Conservation (phyloP, 2,113 vertebrate species). For the Sinocyclocheilus anophthalmus region DNA sequence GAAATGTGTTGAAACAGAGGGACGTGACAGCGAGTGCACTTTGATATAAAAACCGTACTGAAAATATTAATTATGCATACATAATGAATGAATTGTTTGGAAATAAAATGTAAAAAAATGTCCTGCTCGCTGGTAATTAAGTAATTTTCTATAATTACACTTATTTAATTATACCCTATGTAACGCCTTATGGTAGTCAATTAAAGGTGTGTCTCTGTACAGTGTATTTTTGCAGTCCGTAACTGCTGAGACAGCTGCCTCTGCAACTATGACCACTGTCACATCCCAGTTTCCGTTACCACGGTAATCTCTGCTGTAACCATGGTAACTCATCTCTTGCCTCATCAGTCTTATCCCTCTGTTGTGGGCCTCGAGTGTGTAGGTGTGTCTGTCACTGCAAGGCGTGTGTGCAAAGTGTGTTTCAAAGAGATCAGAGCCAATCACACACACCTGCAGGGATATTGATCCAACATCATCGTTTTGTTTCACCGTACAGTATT, state of each 20-base stretch:
- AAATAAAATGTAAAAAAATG: background rate
- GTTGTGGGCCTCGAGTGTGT: conserved; percentile 33
- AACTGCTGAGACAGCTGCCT: conserved; percentile 44
- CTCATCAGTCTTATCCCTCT: conserved; percentile 35
- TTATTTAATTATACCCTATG: background rate
- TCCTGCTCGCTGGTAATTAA: background rate
- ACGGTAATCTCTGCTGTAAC: conserved; percentile 48
- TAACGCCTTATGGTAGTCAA: background rate
- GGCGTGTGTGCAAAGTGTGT: conserved; percentile 27
- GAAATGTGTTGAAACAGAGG: background rate
- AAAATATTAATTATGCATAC: background rate
- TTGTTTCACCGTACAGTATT: conserved; percentile 19
- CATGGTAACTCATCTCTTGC: conserved; percentile 44
- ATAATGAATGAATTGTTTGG: background rate
- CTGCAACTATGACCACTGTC: conserved; percentile 42
- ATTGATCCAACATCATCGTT: conserved; percentile 17
- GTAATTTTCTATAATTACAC: background rate
- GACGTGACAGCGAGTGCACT: background rate
- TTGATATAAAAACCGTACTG: background rate
- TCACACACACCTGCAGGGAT: conserved; percentile 32
- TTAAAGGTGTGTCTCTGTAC: conserved; percentile 13
- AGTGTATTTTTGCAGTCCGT: conserved; percentile 5
- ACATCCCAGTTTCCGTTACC: conserved; percentile 36
- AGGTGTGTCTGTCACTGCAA: conserved; percentile 41
- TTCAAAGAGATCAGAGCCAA: conserved; percentile 16